These are phyloP conservation scores for Emydura subglobosa DNA, from an alignment of 2,113 vertebrate genomes.

Conservation along the genomic window DNA sequence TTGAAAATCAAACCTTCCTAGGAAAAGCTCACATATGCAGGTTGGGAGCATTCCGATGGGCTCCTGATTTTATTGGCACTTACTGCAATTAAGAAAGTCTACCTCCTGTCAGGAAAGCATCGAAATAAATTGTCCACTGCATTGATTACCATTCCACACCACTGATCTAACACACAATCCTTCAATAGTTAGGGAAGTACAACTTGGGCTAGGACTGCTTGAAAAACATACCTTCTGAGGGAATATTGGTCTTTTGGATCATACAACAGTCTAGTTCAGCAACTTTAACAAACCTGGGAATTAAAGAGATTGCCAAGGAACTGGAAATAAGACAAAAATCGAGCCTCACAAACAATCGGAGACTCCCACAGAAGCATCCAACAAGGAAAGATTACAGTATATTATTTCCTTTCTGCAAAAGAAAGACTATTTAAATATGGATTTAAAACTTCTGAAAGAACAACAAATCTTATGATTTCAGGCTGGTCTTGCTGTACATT, in stretches of 20 bases:
- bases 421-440: not conserved
- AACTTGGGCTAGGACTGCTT: not conserved
- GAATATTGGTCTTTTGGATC: not conserved
- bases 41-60: not conserved
- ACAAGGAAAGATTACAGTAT: not conserved
- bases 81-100: constrained; percentile 28
- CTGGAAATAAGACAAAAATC: not conserved
- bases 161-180: constrained; percentile 45
- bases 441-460: not conserved
- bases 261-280: fast-evolving
- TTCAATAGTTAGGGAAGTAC: constrained; percentile 12
- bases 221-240: not conserved
- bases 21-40: not conserved
- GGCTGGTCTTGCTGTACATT: not conserved
- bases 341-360: not conserved
- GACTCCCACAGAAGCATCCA: fast-evolving
- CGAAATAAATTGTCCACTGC: not conserved
- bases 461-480: not conserved
- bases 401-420: not conserved
- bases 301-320: not conserved
- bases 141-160: constrained; percentile 63
- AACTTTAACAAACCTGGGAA: not conserved
- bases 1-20: not conserved
- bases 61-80: constrained; percentile 36
- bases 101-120: constrained; percentile 33